Evolutionary conservation across 2,888 invertebrate species (phyloP), one percentile per base, ranked within the genome.

Genomic region (Apotomis turbidana): DNA sequence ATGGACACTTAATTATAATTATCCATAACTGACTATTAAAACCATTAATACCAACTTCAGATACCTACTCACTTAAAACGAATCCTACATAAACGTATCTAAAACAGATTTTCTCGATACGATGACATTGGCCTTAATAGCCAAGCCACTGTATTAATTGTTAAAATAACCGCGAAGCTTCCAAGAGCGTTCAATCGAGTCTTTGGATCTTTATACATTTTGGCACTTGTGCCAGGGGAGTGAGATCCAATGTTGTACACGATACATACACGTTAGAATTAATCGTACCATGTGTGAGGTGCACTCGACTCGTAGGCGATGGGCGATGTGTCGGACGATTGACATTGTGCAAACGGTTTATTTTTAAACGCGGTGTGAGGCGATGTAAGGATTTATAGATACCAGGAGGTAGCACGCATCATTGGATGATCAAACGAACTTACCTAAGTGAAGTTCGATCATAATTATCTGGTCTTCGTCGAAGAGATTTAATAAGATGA

Each of bases 311-410:
- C 54, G 15, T 58, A 27, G 27, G 15, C 15, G 44, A 41, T 55
- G 8, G 64, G 55, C 9, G 57, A 54, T 71, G 49, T 49, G 52
- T 67, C 60, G 55, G n/a, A 62, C 57, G 71, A 55, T 67, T 67
- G 71, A 71, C 57, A 71, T 44, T 66, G 71, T 46, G 60, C 71
- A 51, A 55, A 55, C 46, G 61, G 27, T 68, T 58, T 71, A 71
- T 71, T 67, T 68, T 62, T 57, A 57, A 62, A 15, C 67, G 55
- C 55, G 9, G 51, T 67, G 57, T 71, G 67, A 44, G 61, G 62
- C 15, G 9, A 49, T 3, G 41, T 59, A 44, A 44, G 44, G 59
- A 9, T 41, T 41, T 44, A 12, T 58, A 38, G 36, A 36, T 38
- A 27, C 27, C 27, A 27, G 27, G 27, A 27, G 27, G 27, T 27